Evolutionary conservation across 92 coral and sea anemone species (phyloP), one percentile per base, ranked within the genome.

Genomic region (Epizoanthus rinbou): DNA sequence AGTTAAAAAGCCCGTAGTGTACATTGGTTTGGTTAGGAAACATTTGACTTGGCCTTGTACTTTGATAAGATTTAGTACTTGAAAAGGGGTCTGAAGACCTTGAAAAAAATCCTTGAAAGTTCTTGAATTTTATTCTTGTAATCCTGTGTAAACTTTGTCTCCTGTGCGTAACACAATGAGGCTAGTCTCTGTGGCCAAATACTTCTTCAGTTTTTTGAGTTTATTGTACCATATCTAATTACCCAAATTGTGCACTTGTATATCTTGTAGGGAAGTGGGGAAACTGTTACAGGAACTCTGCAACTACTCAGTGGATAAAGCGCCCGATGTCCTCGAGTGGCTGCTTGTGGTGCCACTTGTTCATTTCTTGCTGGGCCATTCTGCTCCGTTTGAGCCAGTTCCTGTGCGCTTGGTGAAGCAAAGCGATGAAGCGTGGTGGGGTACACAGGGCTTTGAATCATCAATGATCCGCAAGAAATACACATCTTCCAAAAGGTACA

Each of bases 401-500:
- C 60, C 59, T 0, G 31, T 21, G 52, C 57, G 59, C 13, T 10
- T 19, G 76, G 76, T 18, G 59, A 35, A 28, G 9, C 53, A 47
- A 17, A 23, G 53, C 1, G 76, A 72, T 17, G 76, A 72, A 8
- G 58, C 9, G 17, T 72, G 76, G 76, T 72, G 76, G 76, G 76
- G 76, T 18, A 72, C 76, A 16, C 6, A 45, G 39, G 62, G 76
- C 21, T 72, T 72, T 16, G 17, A 19, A 15, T 45, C 41, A 1
- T 16, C 0, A 37, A 43, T 18, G 39, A 72, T 72, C 54, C 37
- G 58, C 53, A 2, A 8, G 2, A 72, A 17, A 8, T 45, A 72
- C 57, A 17, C 35, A 11, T 72, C 60, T 39, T 70, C 11, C 75
- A 70, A 43, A 43, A 72, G 76, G 76, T 72, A 72, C 18, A 1